Evolutionary conservation across 1,140 invertebrate species (phyloP).

Genomic region (Chironomus striatipennis): DNA sequence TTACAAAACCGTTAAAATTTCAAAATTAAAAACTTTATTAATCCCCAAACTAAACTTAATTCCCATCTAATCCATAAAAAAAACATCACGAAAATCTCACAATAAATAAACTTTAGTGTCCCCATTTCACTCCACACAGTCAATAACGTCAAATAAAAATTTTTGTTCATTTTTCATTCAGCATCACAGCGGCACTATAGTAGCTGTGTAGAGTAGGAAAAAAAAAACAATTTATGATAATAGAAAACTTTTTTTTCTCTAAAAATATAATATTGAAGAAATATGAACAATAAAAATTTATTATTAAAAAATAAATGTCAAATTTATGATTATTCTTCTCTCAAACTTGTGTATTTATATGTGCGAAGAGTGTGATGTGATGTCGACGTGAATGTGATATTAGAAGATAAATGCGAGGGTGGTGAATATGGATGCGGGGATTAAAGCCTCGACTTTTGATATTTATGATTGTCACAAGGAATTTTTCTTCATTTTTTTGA

Average conservation of each 20-base stretch:
- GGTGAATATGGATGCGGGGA: neutral
- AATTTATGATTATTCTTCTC: constrained; percentile 22
- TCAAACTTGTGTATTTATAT: neutral
- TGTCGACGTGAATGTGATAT: neutral
- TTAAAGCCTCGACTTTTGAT: constrained; percentile 5
- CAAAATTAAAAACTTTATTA: too few relatives aligned
- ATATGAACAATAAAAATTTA: constrained; percentile 24
- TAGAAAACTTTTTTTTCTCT: neutral
- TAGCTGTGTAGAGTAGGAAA: too few relatives aligned
- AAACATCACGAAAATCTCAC: too few relatives aligned
- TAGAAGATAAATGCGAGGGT: neutral
- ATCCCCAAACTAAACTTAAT: too few relatives aligned
- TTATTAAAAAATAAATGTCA: constrained; percentile 25
- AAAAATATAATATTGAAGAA: constrained; percentile 14
- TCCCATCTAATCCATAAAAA: too few relatives aligned
- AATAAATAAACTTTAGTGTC: too few relatives aligned
- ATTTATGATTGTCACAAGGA: constrained; percentile 21
- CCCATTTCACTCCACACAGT: too few relatives aligned
- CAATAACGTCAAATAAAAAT: too few relatives aligned
- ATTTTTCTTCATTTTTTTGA: neutral
- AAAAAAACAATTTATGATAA: too few relatives aligned
- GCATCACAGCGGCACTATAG: too few relatives aligned
- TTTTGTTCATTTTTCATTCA: too few relatives aligned
- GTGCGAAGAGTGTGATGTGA: neutral
- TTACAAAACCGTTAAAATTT: too few relatives aligned